A percentile compares a stretch with the other conserved stretches of the same genome.
Conservation (phyloP, 2,888 invertebrate genomes). For the Dynastes maya region DNA sequence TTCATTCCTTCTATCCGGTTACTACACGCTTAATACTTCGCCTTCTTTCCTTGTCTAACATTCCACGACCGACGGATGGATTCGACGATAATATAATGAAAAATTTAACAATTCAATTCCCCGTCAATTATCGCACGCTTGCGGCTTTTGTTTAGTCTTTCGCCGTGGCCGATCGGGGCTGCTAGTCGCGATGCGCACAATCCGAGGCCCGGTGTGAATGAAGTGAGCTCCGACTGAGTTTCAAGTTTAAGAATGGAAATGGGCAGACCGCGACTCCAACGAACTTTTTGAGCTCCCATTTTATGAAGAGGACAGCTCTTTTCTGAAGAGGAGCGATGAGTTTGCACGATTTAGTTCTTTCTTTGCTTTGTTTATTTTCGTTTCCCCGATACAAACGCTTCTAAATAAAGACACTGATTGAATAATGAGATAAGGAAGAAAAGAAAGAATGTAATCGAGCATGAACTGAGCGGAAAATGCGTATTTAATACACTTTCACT, state of each 20-base stretch:
- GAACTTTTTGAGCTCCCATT: not conserved
- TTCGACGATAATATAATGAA: conserved; percentile 19
- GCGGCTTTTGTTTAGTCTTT: conserved; percentile 32
- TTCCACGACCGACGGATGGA: no score
- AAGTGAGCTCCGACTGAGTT: not conserved
- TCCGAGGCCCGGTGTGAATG: not conserved
- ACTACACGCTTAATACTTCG: not conserved
- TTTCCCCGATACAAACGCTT: no score
- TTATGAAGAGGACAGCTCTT: no score
- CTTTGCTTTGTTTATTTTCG: not conserved
- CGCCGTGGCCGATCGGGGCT: conserved; percentile 13
- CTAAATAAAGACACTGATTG: no score
- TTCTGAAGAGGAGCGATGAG: not conserved
- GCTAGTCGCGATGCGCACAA: not conserved
- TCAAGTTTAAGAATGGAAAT: conserved; percentile 10
- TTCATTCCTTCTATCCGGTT: conserved; percentile 4
- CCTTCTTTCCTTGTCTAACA: not conserved
- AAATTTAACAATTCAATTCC: conserved; percentile 34
- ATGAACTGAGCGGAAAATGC: no score
- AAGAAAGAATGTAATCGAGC: no score
- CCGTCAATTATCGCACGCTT: conserved; percentile 38
- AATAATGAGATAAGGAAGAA: no score
- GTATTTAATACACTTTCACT: no score
- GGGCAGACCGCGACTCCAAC: not conserved
- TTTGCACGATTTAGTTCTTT: conserved; percentile 3